Evolutionary conservation across 1,140 invertebrate genomes (phyloP).

Genomic region (Sitodiplosis mosellana): DNA sequence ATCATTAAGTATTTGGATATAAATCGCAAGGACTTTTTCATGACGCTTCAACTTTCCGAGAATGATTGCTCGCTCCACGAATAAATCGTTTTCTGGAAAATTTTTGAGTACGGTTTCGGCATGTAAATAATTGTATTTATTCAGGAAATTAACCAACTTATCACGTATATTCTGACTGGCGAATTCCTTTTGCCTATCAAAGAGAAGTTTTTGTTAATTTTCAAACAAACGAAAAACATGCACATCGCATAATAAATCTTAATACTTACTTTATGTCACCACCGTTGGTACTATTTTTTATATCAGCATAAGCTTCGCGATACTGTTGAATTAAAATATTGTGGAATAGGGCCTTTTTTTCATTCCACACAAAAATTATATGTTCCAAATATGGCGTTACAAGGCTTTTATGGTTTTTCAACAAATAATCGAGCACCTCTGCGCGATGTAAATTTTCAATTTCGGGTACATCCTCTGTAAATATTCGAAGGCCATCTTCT

Average conservation of each 20-base stretch:
- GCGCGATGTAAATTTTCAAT: conserved; percentile 75
- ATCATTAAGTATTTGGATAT: conserved; percentile 66
- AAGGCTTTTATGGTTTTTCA: conserved; percentile 57
- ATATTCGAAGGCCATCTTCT: conserved; percentile 83
- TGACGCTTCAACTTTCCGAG: conserved; percentile 78
- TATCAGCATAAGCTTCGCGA: conserved; percentile 36
- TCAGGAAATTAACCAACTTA: conserved; percentile 72
- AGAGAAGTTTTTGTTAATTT: not conserved
- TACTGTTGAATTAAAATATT: conserved; percentile 80
- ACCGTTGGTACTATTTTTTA: conserved; percentile 1
- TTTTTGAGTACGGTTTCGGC: conserved; percentile 74
- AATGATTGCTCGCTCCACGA: conserved; percentile 86
- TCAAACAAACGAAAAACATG: too few species aligned
- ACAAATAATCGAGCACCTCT: conserved; percentile 73
- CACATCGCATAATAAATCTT: too few species aligned
- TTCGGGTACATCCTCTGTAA: conserved; percentile 79
- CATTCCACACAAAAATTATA: conserved; percentile 76
- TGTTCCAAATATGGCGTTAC: conserved; percentile 91
- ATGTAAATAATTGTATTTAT: conserved; percentile 64
- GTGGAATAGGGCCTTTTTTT: conserved; percentile 71
- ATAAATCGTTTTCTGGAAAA: conserved; percentile 70
- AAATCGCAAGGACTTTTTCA: conserved; percentile 82
- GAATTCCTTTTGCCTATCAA: not conserved
- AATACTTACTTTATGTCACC: not conserved
- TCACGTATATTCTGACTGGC: conserved; percentile 17